Percentiles rank a stretch among this genome's conserved stretches.
These are phyloP conservation scores for Crossoptilon crossoptilon DNA, from an alignment of 2,797 vertebrate species.

Conservation along the genomic window DNA sequence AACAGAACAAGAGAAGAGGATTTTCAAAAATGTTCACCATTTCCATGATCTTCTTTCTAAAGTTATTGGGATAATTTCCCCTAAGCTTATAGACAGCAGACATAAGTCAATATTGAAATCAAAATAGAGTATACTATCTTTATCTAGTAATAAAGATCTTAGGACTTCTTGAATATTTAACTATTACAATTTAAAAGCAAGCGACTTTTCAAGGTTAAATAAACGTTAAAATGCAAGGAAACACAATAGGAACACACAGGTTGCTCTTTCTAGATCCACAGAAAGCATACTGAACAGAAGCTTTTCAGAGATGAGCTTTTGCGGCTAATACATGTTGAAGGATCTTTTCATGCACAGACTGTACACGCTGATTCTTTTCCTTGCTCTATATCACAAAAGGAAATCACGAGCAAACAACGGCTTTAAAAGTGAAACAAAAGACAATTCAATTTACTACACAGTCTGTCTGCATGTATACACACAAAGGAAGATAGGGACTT, in stretches of 20 bases:
- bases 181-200: background rate
- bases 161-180: background rate
- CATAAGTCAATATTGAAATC: background rate
- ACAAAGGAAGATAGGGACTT: background rate
- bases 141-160: background rate
- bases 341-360: constrained; percentile 39
- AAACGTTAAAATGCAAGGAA: background rate
- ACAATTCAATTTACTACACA: constrained; percentile 34
- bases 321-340: background rate
- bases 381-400: constrained; percentile 61
- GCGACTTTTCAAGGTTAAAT: background rate
- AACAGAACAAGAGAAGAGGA: background rate
- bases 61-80: background rate
- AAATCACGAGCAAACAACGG: constrained; percentile 35
- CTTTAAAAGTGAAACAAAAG: constrained; percentile 64
- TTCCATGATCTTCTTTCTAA: background rate
- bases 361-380: background rate
- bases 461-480: background rate
- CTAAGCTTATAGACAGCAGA: background rate
- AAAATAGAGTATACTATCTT: background rate
- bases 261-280: constrained; percentile 36
- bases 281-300: constrained; percentile 24
- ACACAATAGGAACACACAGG: background rate
- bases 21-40: background rate
- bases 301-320: constrained; percentile 39